Conservation (phyloP, 2,888 invertebrate genomes). For the Chromoteleia sp. region DNA sequence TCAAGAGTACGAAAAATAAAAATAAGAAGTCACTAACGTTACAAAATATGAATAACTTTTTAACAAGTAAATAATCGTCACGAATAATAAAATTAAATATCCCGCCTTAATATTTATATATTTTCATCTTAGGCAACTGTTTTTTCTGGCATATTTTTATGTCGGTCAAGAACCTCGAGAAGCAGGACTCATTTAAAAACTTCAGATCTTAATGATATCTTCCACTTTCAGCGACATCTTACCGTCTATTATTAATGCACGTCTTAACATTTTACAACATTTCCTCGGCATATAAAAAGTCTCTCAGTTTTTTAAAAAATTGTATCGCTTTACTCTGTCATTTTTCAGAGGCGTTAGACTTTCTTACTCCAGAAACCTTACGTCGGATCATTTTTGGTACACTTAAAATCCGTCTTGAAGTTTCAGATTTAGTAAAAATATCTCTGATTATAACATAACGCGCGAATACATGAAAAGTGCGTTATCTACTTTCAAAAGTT, state of each 20-base stretch:
- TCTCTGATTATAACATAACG: no score
- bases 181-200: slow-evolving; percentile 43
- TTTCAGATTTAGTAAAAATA: slow-evolving; percentile 6
- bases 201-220: slow-evolving; percentile 51
- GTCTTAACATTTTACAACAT: slow-evolving; percentile 31
- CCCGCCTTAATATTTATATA: slow-evolving; percentile 1
- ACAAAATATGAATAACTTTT: no score
- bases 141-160: slow-evolving; percentile 47
- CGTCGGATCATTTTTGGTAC: slow-evolving; percentile 6
- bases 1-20: neutral
- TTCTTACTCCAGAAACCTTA: neutral
- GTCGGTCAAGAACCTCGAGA: slow-evolving; percentile 48
- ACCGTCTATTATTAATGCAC: slow-evolving; percentile 38
- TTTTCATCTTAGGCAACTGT: neutral
- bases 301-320: neutral
- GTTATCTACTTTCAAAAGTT: no score
- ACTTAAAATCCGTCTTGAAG: neutral
- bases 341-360: slow-evolving; percentile 12
- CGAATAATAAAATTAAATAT: neutral
- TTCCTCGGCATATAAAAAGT: slow-evolving; percentile 8
- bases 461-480: no score
- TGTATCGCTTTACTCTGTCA: neutral
- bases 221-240: slow-evolving; percentile 20
- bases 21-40: neutral
- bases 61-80: no score